phyloP scores from a whole-genome alignment of 2,888 invertebrate species.

The Alloplasta piceator region DNA sequence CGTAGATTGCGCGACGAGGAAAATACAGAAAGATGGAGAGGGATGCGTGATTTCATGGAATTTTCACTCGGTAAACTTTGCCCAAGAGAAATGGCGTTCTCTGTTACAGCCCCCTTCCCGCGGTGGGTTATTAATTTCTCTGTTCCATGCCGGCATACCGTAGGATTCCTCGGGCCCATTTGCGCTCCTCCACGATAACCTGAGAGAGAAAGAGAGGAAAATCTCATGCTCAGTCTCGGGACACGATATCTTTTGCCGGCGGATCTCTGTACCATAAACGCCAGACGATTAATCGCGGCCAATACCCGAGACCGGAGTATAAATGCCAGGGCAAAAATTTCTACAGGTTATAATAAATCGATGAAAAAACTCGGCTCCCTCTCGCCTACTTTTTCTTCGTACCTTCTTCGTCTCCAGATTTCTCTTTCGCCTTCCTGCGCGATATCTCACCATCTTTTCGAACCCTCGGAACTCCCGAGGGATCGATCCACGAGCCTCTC shows the following conservation, averaged over 20 bases:
- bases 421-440: not conserved
- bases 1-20: conserved; percentile 4
- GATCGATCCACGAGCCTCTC: conserved; percentile 53
- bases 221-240: conserved; percentile 35
- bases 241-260: conserved; percentile 17
- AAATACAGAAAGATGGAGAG: conserved; percentile 36
- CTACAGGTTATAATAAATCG: conserved; percentile 10
- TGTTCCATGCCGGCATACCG: conserved; percentile 59
- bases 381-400: not conserved
- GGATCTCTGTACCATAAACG: conserved; percentile 36
- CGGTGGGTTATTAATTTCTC: conserved; percentile 58
- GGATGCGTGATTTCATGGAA: conserved; percentile 59
- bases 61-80: conserved; percentile 58
- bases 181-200: conserved; percentile 27
- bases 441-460: conserved; percentile 12
- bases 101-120: not conserved
- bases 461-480: conserved; percentile 23
- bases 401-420: not conserved
- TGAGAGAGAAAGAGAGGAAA: too few relatives aligned
- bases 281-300: conserved; percentile 50
- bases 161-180: conserved; percentile 45
- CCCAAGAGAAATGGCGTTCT: conserved; percentile 49
- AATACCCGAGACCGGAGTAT: conserved; percentile 3
- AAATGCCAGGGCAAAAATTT: conserved; percentile 32
- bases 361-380: conserved; percentile 4